Evolutionary conservation across 2,888 invertebrate species (phyloP), one percentile per base, ranked within the genome.

Genomic region (Apodemia duryi): DNA sequence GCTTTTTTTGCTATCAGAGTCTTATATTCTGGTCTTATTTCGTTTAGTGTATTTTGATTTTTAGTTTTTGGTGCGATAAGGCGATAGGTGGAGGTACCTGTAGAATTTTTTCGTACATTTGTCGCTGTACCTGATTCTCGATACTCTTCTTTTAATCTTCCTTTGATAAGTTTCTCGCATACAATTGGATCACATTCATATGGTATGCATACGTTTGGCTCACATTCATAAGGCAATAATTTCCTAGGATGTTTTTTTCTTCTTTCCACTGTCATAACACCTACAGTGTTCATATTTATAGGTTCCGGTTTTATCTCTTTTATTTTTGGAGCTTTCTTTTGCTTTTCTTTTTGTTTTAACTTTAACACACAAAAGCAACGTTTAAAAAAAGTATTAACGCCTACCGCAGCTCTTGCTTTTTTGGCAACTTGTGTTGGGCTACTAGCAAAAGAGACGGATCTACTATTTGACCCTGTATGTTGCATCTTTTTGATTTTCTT

Each of bases 301-400:
- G 60, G 64, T 46, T 63, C 35, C 28, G 46, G 46, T 52, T 60
- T 49, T 46, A 51, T 62, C 32, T 41, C 29, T n/a, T 66, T 61
- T 10, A 35, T 32, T 63, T 57, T 41, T 29, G 49, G 28, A 11
- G 62, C 67, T 66, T 70, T 68, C 11, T 70, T 69, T 52, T 63
- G 28, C 61, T 65, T 69, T n/a, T 69, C 69, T 65, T 66, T 71
- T 32, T 72, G 72, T 46, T 70, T 69, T 60, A 80, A 66, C 70
- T 77, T 76, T 35, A 78, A 65, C 46, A 75, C 74, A 65, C 81
- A 81, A 65, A 77, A 81, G 74, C 83, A 80, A 68, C 80, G 72
- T 70, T 77, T 75, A 62, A 75, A 61, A 49, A 62, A 52, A 11
- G 70, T 64, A 13, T 61, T 46, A 41, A 10, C 41, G 29, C 57